Evolutionary conservation across 2,888 invertebrate genomes (phyloP).

Genomic region (Antitype chi): DNA sequence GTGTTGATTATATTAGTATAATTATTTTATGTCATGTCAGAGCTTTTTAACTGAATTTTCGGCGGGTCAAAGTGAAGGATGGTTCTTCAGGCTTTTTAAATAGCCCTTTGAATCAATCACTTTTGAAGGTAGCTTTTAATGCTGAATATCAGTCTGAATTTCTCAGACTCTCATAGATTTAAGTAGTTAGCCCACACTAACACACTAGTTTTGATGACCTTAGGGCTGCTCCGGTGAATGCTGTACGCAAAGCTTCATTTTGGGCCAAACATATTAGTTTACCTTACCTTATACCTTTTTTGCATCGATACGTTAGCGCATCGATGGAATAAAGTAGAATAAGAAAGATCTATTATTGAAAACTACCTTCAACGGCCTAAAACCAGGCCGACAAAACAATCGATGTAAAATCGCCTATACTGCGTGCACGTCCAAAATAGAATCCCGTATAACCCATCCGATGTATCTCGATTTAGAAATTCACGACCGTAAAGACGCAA

Average conservation of each 20-base stretch:
- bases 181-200: too few species aligned
- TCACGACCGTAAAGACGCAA: constrained; percentile 56
- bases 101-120: neutral
- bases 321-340: neutral
- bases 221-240: too few species aligned
- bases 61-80: neutral
- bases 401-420: neutral
- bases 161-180: too few species aligned
- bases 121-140: neutral
- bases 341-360: too few species aligned
- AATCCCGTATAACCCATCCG: constrained; percentile 15
- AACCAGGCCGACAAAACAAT: neutral
- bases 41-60: neutral
- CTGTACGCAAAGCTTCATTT: too few species aligned
- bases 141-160: neutral
- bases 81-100: too few species aligned
- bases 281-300: too few species aligned
- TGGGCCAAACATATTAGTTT: neutral
- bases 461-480: constrained; percentile 59
- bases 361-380: too few species aligned
- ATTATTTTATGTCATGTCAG: neutral
- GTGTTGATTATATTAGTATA: neutral
- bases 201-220: too few species aligned
- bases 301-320: neutral
- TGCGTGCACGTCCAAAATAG: neutral